Conservation (phyloP, 2,888 invertebrate species). For the Tuta absoluta region DNA sequence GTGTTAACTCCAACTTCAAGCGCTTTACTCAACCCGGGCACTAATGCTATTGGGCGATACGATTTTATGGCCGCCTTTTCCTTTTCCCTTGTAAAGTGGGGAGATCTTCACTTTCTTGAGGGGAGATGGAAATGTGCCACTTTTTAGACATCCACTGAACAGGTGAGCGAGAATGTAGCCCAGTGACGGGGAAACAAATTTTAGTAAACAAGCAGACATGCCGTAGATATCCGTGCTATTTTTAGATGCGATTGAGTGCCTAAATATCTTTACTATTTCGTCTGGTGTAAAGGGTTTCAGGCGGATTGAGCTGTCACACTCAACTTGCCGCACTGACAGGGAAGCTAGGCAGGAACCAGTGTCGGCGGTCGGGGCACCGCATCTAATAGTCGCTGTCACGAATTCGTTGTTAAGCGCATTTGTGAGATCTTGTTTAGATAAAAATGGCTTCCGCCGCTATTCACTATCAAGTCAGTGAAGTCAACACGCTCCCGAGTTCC, state of each 20-base stretch:
- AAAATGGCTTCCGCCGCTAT: not conserved
- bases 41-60: slow-evolving; percentile 13
- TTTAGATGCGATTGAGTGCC: not conserved
- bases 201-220: too few species aligned
- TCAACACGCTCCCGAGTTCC: not conserved
- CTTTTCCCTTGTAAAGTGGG: slow-evolving; percentile 3
- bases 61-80: too few species aligned
- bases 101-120: slow-evolving; percentile 8
- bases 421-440: not conserved
- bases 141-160: too few species aligned
- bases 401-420: slow-evolving; percentile 4
- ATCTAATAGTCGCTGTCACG: not conserved
- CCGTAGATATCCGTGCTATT: not conserved
- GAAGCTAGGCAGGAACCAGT: too few species aligned
- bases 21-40: not conserved
- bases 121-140: not conserved
- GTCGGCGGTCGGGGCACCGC: slow-evolving; percentile 10
- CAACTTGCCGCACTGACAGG: too few species aligned
- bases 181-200: too few species aligned
- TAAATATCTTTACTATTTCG: not conserved
- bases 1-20: slow-evolving; percentile 6
- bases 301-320: too few species aligned
- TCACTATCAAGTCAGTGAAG: not conserved
- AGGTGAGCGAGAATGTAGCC: too few species aligned
- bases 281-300: not conserved